Percentiles rank a stretch among this genome's conserved stretches.
These are phyloP conservation scores for Sardina pilchardus DNA, from an alignment of 2,113 vertebrate genomes.

Conservation along the genomic window DNA sequence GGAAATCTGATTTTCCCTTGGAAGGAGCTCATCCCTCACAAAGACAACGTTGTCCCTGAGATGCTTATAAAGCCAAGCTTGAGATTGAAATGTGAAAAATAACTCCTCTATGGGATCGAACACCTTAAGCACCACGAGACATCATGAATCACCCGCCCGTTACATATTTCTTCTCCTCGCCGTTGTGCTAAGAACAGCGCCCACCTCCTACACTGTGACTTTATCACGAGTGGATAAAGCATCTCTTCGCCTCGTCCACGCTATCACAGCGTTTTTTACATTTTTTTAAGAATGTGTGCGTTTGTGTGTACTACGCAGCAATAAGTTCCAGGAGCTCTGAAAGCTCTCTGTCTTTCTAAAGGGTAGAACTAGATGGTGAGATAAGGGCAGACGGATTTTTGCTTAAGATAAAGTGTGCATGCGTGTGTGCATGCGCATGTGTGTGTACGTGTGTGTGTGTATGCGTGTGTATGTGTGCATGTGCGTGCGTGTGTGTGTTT, in stretches of 20 bases:
- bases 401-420: neutral
- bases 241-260: neutral
- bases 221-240: neutral
- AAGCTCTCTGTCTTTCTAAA: neutral
- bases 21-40: slow-evolving; percentile 63
- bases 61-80: slow-evolving; percentile 55
- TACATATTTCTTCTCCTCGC: slow-evolving; percentile 41
- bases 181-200: slow-evolving; percentile 22
- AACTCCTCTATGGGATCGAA: slow-evolving; percentile 55
- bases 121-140: slow-evolving; percentile 47
- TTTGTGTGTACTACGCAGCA: neutral
- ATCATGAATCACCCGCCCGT: slow-evolving; percentile 48
- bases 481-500: neutral
- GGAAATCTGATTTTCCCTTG: slow-evolving; percentile 59
- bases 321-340: neutral
- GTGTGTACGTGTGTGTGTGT: neutral
- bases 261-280: neutral
- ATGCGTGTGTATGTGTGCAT: neutral
- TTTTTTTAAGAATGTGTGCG: neutral
- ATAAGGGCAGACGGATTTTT: neutral
- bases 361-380: neutral
- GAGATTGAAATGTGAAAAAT: slow-evolving; percentile 72
- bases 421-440: neutral
- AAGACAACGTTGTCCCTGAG: slow-evolving; percentile 54
- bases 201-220: neutral